These are phyloP conservation scores for Uropetala carovei DNA, from an alignment of 2,888 invertebrate species.

Conservation along the genomic window DNA sequence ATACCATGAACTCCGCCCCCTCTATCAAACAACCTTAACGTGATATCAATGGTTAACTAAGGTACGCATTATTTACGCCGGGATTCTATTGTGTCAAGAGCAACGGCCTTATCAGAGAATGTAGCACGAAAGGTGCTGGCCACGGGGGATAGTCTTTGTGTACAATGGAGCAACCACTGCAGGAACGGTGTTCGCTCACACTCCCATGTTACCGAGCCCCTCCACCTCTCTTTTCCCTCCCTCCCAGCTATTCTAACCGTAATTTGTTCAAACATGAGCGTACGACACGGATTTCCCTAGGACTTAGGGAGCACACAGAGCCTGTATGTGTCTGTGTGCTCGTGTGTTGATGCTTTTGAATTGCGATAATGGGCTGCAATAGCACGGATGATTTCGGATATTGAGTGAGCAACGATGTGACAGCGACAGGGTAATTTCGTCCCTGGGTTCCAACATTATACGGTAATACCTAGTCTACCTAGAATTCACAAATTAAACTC, in stretches of 20 bases:
- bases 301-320: neutral
- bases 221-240: neutral
- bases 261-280: constrained; percentile 12
- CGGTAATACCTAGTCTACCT: neutral
- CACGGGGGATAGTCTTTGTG: too few species aligned
- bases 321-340: neutral
- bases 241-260: neutral
- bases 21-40: neutral
- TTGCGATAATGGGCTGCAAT: constrained; percentile 4
- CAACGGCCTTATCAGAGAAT: constrained; percentile 17
- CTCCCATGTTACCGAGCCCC: neutral
- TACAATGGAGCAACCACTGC: too few species aligned
- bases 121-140: neutral
- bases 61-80: constrained; percentile 14
- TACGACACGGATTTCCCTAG: constrained; percentile 5
- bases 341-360: constrained; percentile 16
- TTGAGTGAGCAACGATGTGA: neutral
- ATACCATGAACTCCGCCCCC: neutral
- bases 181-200: neutral
- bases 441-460: neutral
- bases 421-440: neutral
- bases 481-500: neutral
- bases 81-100: constrained; percentile 1
- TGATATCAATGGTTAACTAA: neutral
- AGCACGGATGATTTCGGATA: neutral